A percentile compares a stretch with the other conserved stretches of the same genome.
Evolutionary conservation across 2,797 vertebrate species (phyloP).

Genomic region (Cuculus canorus): DNA sequence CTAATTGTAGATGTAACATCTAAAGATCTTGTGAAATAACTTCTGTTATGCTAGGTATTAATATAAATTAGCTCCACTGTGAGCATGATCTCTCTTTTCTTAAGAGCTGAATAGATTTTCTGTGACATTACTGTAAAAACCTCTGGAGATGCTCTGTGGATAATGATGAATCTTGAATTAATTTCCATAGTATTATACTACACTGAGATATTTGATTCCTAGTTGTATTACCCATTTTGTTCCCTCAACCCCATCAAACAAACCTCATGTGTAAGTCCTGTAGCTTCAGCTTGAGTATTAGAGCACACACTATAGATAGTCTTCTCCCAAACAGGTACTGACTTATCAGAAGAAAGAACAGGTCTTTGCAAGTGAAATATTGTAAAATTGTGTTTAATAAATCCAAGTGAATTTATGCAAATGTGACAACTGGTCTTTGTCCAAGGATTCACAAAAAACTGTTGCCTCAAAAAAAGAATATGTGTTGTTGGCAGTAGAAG

Average conservation of each 20-base stretch:
- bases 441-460: neutral
- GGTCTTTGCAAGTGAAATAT: neutral
- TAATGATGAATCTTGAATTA: constrained; percentile 46
- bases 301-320: neutral
- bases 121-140: constrained; percentile 10
- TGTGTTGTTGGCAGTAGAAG: neutral
- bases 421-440: neutral
- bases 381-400: neutral
- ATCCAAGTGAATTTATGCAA: neutral
- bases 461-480: neutral
- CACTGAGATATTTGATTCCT: neutral
- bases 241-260: neutral
- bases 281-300: constrained; percentile 8
- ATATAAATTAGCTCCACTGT: constrained; percentile 35
- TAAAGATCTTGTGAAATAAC: constrained; percentile 36
- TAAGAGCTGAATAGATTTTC: constrained; percentile 32
- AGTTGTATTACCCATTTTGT: neutral
- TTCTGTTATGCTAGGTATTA: constrained; percentile 30
- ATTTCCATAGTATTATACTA: constrained; percentile 42
- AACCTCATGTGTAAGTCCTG: neutral
- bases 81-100: constrained; percentile 5
- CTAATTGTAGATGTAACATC: constrained; percentile 18
- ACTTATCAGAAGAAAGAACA: neutral
- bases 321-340: neutral
- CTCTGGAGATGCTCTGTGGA: constrained; percentile 14